Evolutionary conservation across 2,888 invertebrate genomes (phyloP), one percentile per base, ranked within the genome.

Genomic region (Cantharis nigra): DNA sequence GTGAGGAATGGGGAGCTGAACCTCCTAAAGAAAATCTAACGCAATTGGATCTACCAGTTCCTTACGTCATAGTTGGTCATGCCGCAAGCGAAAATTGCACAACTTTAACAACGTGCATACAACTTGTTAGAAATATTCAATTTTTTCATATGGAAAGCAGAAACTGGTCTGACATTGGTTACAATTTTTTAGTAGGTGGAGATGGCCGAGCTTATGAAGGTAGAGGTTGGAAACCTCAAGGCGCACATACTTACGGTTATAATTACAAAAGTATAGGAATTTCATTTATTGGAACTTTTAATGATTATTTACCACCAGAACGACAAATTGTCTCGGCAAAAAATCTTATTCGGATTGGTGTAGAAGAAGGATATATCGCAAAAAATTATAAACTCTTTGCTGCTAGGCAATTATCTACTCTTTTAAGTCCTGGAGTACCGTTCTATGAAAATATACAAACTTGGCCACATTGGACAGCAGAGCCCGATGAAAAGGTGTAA

Each of bases 171-270:
- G 95, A 95, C 84, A 94, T 95, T 23, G 92, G 90, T 0, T 96
- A 94, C 86, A 96, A 94, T 85, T 96, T 95, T 82, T 87, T 96
- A 2, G 91, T 96, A 2, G 96, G 95, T 0, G 95, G 94, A 9
- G 95, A 95, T 84, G 95, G 95, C 0, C 90, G 91, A 9, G 93
- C 92, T 0, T 95, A 95, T 85, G 92, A 91, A 81, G 95, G 94
- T 0, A 94, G 94, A 0, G 95, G 95, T 1, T 96, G 96, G 96
- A 91, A 93, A 80, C 87, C 88, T 77, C 89, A 92, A 65, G 96
- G 95, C 0, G 93, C 95, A 0, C 95, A 95, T 83, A 91, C 94
- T 0, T 90, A 90, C 64, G 90, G 92, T 65, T 94, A 91, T 84
- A 95, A 95, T 85, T 86, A 86, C 13, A 90, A 87, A 71, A 94